Base-by-base conservation (phyloP, 2,113 vertebrate species). In the Hiodon tergisus region DNA sequence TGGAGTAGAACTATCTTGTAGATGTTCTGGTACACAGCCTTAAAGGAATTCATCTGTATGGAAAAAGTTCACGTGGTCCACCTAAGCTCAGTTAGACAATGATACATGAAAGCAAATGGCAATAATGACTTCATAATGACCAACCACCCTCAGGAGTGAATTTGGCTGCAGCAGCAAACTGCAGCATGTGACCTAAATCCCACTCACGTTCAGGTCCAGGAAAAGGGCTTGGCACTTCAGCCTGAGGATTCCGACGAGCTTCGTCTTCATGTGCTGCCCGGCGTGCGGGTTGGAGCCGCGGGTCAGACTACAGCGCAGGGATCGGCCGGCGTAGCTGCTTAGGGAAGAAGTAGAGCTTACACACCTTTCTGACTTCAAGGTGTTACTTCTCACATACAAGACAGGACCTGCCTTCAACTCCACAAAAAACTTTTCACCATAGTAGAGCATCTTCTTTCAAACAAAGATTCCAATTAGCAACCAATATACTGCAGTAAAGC, bases 1-100 rank as follows among this genome's bases (percentile, higher is more conserved):
- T 98, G 97, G 73, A 98, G 93, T 68, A 98, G 88, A 79, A 97
- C 89, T 76, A 94, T 88, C 85, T 95, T 93, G 87, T 95, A 95
- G 75, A 95, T 16, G 76, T 95, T 98, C 66, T 89, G 87, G 77
- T 86, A 91, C 48, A 98, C 92, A 0, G 91, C 92, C 79, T 80
- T 89, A 16, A 93, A 74, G 60, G 91, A 93, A 78, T 96, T 98
- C 75, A 91, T 90, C 96, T 98, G 85, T 54, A 82, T 72, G 71
- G 8, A 52, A 17, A 14, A 13, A 48, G 46, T 31, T 31, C 31
- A 31, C 31, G 31, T 31, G 31, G 31, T 31, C 31, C 31, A 31
- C 31, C 31, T 31, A 31, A 31, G 31, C 31, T 1, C 31, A 31
- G 31, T 31, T 31, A 31, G 31, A 3, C n/a, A 6, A 66, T 11